Base-by-base conservation (phyloP, 2,797 vertebrate species). In the Hyperoplus lanceolatus region DNA sequence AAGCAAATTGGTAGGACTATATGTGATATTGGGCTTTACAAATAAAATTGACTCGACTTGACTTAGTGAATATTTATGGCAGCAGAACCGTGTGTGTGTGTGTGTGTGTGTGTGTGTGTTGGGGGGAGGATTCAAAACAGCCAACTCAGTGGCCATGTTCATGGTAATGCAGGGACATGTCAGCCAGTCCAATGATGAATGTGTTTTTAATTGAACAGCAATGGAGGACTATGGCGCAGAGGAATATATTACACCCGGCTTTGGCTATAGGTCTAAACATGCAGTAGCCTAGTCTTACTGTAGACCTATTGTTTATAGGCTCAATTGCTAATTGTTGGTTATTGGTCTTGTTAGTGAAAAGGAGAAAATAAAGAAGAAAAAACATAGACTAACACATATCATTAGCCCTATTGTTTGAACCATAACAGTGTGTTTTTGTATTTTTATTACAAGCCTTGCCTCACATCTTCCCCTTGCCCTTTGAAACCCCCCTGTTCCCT, bases 131-230 rank as follows among this genome's bases (percentile, higher is more conserved):
- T 48, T 70, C 15, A 58, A 16, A 9, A 42, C 51, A 29, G 14
- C 51, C n/a, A 12, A 10, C 18, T 45, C 43, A 38, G 8, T 69
- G 57, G 36, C 45, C 11, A 8, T 62, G n/a, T 62, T 18, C 8
- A 55, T 48, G 29, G 3, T 49, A 48, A 55, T 48, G 29, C 38
- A 43, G 5, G 18, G 50, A 42, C n/a, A 58, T 46, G 15, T 39
- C 42, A 45, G 49, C 8, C 43, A 7, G 13, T 12, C 12, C 48
- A 53, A 12, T 38, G 46, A 5, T 75, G n/a, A 36, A 49, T 54
- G 21, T 54, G 65, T 48, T 68, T 64, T 58, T 57, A 66, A 58
- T 43, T 63, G 1, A 54, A 68, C 55, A 29, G n/a, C 39, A 54
- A 55, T 60, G 38, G 39, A 67, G 18, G 41, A 11, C 5, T 4